Percentiles rank a stretch among this genome's conserved stretches.
Conservation (phyloP, 1,140 invertebrate genomes). For the Doryteuthis pealeii region DNA sequence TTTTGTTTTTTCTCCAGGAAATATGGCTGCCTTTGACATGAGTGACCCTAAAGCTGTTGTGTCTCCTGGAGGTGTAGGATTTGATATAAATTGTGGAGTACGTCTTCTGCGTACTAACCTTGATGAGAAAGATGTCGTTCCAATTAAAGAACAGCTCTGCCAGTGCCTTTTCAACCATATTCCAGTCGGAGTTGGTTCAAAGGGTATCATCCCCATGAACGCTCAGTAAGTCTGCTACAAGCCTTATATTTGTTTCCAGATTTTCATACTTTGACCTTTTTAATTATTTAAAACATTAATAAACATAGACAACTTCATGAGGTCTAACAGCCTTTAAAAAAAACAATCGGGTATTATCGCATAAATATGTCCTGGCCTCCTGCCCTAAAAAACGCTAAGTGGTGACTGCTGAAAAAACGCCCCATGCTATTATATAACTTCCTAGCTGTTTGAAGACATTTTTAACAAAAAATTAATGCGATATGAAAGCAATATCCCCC, state of each 20-base stretch:
- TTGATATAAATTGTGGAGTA: conserved; percentile 99
- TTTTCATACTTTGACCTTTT: background rate
- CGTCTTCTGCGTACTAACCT: conserved; percentile 94
- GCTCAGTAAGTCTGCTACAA: conserved; percentile 64
- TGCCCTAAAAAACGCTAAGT: too few species aligned
- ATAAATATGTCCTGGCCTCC: too few species aligned
- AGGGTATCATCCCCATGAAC: conserved; percentile 99
- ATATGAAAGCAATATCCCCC: too few species aligned
- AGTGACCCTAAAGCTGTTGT: conserved; percentile 90
- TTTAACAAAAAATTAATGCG: too few species aligned
- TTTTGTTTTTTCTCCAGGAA: conserved; percentile 73
- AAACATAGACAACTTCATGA: too few species aligned
- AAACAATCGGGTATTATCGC: too few species aligned
- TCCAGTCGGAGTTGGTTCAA: conserved; percentile 96
- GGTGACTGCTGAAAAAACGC: too few species aligned
- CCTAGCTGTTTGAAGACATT: too few species aligned
- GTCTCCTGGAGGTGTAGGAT: conserved; percentile 97
- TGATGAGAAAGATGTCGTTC: conserved; percentile 89
- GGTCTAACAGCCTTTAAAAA: too few species aligned
- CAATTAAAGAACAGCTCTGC: conserved; percentile 95
- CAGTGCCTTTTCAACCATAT: conserved; percentile 99
- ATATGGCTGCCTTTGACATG: conserved; percentile 99
- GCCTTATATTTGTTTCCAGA: background rate
- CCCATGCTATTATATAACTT: too few species aligned
- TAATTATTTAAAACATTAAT: background rate